These are phyloP conservation scores for Caenorhabditis parvicauda DNA, from an alignment of 2,888 invertebrate genomes.

Conservation along the genomic window DNA sequence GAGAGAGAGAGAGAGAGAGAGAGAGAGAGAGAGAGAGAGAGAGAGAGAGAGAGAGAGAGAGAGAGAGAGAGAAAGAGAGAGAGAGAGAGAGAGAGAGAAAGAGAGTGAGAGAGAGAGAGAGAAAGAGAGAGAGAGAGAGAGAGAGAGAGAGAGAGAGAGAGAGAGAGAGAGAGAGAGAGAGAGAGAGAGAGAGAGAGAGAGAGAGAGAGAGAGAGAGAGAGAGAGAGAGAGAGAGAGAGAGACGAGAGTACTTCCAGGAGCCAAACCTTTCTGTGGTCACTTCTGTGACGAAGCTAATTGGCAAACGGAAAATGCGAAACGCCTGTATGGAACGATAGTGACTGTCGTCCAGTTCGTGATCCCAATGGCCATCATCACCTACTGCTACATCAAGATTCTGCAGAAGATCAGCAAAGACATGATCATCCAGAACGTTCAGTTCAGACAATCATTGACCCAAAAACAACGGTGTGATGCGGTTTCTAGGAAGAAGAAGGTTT, in stretches of 20 bases:
- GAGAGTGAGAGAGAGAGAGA: too few species aligned
- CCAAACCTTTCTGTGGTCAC: conserved; percentile 59
- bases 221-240: too few species aligned
- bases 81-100: too few species aligned
- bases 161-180: too few species aligned
- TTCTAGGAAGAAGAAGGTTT: conserved; percentile 45
- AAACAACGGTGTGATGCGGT: conserved; percentile 58
- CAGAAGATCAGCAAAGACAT: conserved; percentile 58
- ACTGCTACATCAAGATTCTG: conserved; percentile 60
- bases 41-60: too few species aligned
- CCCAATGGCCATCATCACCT: conserved; percentile 60
- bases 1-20: too few species aligned
- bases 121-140: too few species aligned
- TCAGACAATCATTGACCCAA: conserved; percentile 53
- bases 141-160: too few species aligned
- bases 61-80: too few species aligned
- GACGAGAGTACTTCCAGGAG: conserved; percentile 13
- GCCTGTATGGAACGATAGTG: conserved; percentile 72
- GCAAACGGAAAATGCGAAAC: conserved; percentile 77
- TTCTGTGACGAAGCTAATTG: conserved; percentile 71
- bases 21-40: too few species aligned
- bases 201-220: too few species aligned
- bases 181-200: too few species aligned
- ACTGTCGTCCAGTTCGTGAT: conserved; percentile 54
- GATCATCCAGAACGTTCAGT: conserved; percentile 60